Percentiles rank a stretch among this genome's conserved stretches.
Conservation (phyloP, 2,797 vertebrate genomes). For the Myotis pilosus region DNA sequence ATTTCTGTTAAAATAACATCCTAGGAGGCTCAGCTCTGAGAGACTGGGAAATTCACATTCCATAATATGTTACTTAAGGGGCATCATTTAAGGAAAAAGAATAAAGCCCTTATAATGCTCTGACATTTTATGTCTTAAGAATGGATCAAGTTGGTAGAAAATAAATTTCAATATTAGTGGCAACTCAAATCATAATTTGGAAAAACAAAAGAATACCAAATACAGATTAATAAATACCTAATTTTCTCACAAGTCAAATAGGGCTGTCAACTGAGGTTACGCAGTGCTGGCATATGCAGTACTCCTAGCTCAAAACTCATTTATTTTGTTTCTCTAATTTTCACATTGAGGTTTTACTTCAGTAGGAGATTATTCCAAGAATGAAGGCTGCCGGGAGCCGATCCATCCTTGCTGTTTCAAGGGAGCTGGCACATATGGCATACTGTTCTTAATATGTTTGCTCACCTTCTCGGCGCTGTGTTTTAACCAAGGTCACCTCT, state of each 20-base stretch:
- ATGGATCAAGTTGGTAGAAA: not conserved
- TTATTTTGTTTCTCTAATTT: conserved; percentile 35
- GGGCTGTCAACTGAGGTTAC: not conserved
- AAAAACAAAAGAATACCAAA: not conserved
- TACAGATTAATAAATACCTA: not conserved
- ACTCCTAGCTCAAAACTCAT: not conserved
- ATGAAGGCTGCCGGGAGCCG: too few species aligned
- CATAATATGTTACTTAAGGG: not conserved
- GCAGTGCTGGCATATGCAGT: not conserved
- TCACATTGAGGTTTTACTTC: conserved; percentile 34
- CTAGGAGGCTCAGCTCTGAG: not conserved
- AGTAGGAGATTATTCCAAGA: conserved; percentile 26
- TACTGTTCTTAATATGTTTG: too few species aligned
- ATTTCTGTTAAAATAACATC: conserved; percentile 21
- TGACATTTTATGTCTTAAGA: conserved; percentile 23
- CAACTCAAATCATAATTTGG: not conserved
- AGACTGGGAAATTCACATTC: conserved; percentile 23
- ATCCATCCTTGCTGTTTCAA: too few species aligned
- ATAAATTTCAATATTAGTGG: conserved; percentile 29
- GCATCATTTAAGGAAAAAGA: conserved; percentile 11
- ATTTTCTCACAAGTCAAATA: conserved; percentile 15
- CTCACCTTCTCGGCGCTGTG: too few species aligned
- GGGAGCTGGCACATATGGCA: too few species aligned
- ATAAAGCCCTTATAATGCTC: not conserved
- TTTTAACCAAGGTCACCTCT: too few species aligned